phyloP scores from a whole-genome alignment of 2,888 invertebrate genomes.

The Aporophyla lueneburgensis region DNA sequence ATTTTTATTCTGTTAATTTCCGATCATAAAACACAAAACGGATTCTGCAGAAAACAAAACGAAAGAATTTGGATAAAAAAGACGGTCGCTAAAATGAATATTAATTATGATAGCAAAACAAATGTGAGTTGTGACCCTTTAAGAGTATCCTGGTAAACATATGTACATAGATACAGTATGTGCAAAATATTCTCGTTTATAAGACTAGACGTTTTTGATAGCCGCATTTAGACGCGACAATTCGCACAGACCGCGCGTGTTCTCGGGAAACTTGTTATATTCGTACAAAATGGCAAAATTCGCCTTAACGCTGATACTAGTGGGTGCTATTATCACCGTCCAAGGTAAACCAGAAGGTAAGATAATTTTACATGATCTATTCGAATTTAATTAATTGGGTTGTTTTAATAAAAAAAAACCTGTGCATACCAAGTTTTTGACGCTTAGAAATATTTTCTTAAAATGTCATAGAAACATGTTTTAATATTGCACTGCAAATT shows the following conservation, averaged over 20 bases:
- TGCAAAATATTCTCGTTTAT: conserved; percentile 54
- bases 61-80: conserved; percentile 2
- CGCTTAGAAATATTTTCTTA: neutral
- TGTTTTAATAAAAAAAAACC: conserved; percentile 11
- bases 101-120: conserved; percentile 31
- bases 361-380: neutral
- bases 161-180: conserved; percentile 18
- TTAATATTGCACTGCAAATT: neutral
- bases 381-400: conserved; percentile 15
- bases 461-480: conserved; percentile 24
- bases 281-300: conserved; percentile 72
- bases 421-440: neutral
- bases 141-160: conserved; percentile 15
- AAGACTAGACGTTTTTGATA: conserved; percentile 48
- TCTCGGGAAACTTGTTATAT: conserved; percentile 42
- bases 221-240: conserved; percentile 62
- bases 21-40: neutral
- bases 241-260: conserved; percentile 54
- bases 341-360: conserved; percentile 72
- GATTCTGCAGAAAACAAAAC: neutral
- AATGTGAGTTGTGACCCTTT: conserved; percentile 20
- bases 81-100: conserved; percentile 6
- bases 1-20: neutral
- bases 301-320: conserved; percentile 62
- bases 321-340: conserved; percentile 64